Conservation (phyloP, 2,888 invertebrate species). For the Chrysolina americana region DNA sequence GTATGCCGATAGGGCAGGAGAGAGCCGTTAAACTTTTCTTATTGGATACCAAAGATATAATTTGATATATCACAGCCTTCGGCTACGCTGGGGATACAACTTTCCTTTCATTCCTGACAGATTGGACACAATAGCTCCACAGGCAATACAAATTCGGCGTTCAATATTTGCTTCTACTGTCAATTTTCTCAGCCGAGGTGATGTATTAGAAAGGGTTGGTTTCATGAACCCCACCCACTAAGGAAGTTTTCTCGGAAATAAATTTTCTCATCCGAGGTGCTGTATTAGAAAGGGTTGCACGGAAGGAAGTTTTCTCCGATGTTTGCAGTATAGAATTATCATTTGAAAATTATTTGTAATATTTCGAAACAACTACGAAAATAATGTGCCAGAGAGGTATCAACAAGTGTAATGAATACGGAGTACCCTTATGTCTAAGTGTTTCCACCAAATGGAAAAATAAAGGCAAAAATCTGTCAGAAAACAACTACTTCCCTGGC, state of each 20-base stretch:
- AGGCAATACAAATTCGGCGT: not conserved
- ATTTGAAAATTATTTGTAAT: too few relatives aligned
- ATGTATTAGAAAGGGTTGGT: conserved; percentile 14
- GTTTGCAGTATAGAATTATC: too few relatives aligned
- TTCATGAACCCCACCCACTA: not conserved
- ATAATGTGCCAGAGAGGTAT: too few relatives aligned
- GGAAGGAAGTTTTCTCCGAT: too few relatives aligned
- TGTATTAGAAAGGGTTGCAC: not conserved
- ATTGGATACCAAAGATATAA: not conserved
- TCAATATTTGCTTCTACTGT: conserved; percentile 13
- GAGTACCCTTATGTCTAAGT: too few relatives aligned
- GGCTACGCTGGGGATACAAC: conserved; percentile 23
- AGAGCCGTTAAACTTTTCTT: not conserved
- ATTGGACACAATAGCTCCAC: conserved; percentile 1
- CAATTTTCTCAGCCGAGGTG: not conserved
- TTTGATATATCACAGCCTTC: conserved; percentile 16
- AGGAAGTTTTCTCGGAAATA: not conserved
- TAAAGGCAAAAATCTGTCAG: too few relatives aligned
- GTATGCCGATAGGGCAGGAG: not conserved
- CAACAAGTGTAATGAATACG: too few relatives aligned
- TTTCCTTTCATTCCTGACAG: conserved; percentile 9
- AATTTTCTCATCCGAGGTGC: too few relatives aligned
- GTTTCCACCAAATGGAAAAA: too few relatives aligned
- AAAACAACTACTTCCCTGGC: too few relatives aligned
- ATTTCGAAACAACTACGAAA: too few relatives aligned